Evolutionary conservation across 1,140 invertebrate genomes (phyloP), one percentile per base, ranked within the genome.

Genomic region (Orchestia grillus): DNA sequence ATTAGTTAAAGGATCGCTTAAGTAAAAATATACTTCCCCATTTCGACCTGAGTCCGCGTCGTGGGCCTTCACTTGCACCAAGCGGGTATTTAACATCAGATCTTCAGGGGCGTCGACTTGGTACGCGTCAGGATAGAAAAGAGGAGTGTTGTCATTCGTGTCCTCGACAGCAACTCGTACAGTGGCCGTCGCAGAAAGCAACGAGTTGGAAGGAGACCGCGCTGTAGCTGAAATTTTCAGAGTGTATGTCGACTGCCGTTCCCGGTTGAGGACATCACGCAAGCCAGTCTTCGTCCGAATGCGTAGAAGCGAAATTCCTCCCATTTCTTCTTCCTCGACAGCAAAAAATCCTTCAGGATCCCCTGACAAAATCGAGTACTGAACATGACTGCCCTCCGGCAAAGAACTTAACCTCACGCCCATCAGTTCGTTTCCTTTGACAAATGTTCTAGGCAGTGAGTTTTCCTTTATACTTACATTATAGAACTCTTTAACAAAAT

Each of bases 1-100:
- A 96, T 98, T 98, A 97, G 99, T 98, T 15, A 98, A 99, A 42
- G 98, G 97, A 96, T 99, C 98, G 42, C 98, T 97, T 96, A 99
- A 98, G 97, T 98, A 99, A 97, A 99, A 99, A 97, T 99, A 99
- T 97, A 99, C 99, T 97, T 99, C 99, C 0, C 99, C 99, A 97
- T 99, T 99, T 92, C 98, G 98, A 0, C 99, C 99, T 16, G 99
- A 97, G 97, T 99, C 99, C 15, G 99, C 99, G 97, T 99, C 99
- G 97, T 99, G 99, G 0, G 99, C 99, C 40, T 98, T 98, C 0
- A 98, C 98, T 96, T 97, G 97, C 0, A 97, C 97, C 44, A 98
- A 97, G 95, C 97, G 97, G 40, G 96, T 98, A 97, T 99, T 98
- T 95, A 99, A 97, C 6, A 98, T 98, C 91, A 98, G 98, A 97